Percentiles rank a stretch among this genome's conserved stretches.
Conservation (phyloP, 1,140 invertebrate species). For the Andricus grossulariae region DNA sequence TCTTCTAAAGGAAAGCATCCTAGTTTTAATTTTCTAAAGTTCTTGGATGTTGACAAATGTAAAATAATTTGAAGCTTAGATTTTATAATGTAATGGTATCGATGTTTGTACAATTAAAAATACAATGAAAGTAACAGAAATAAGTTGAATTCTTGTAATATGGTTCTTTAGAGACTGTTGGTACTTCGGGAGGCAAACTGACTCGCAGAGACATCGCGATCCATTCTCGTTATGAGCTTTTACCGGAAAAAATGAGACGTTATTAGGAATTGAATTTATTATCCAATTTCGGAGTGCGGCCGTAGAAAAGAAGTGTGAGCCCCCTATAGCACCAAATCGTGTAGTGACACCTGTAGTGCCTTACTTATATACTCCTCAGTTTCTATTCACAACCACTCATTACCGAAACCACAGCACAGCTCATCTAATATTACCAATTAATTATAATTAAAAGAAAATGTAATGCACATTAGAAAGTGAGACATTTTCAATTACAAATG, state of each 20-base stretch:
- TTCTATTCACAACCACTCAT: conserved; percentile 1
- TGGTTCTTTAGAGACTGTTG: conserved; percentile 33
- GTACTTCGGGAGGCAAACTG: conserved; percentile 45
- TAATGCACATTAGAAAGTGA: no score
- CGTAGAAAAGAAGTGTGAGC: conserved; percentile 41
- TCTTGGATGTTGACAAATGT: no score
- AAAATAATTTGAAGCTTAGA: no score
- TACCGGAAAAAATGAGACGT: not conserved
- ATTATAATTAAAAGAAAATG: not conserved
- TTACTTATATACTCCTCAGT: conserved; percentile 17
- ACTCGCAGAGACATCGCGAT: conserved; percentile 31
- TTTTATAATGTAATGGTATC: no score
- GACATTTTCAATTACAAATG: no score
- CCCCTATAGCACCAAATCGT: conserved; percentile 40
- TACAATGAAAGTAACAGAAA: conserved; percentile 17
- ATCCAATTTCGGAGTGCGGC: conserved; percentile 42
- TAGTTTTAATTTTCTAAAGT: no score
- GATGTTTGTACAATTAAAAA: not conserved
- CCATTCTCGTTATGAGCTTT: not conserved
- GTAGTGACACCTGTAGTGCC: conserved; percentile 48
- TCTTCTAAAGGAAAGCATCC: no score
- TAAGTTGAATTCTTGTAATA: not conserved
- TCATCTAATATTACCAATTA: not conserved
- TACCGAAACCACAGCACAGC: not conserved
- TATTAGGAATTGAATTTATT: not conserved